Evolutionary conservation across 2,888 invertebrate genomes (phyloP), one percentile per base, ranked within the genome.

Genomic region (Cheilosia grossa): DNA sequence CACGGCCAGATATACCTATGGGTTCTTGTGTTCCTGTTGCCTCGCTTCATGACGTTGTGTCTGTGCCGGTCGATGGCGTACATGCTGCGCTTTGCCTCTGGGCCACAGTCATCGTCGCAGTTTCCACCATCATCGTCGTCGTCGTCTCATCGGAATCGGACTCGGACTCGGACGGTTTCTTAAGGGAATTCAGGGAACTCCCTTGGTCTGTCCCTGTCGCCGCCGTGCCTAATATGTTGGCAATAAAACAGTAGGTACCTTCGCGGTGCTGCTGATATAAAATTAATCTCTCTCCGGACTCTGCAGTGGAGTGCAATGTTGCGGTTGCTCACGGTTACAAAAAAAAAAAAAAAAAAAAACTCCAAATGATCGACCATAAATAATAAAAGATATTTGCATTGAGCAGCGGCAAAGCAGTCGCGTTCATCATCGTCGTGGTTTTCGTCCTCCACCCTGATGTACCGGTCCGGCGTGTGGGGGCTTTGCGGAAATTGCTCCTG

Each of bases 201-300:
- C 89, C 89, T 89, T 89, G 89, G 77, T 86, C 61, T 66, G 81
- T 61, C 77, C 75, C 61, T 37, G 64, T 80, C 53, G 67, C 17
- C 69, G 82, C 86, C 88, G 87, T 89, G 88, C 88, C 88, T 89
- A 89, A 89, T 89, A 88, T 88, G 89, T 89, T 89, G 83, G 87
- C 88, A 88, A 89, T 88, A 88, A 89, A 89, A 89, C 88, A 88
- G 89, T 89, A 89, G 89, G 88, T 88, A 87, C 61, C 77, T 56
- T 79, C 74, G 78, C 70, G 49, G 58, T 73, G 72, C 86, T 86
- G 86, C 81, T 82, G 86, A 82, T 86, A 86, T 73, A 78, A 82
- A 85, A 85, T 85, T 81, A 85, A 85, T 85, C 81, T 81, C 81
- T 21, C 37, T 7, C n/a, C 19, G 44, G 17, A 24, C 30, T 33